Evolutionary conservation across 2,797 vertebrate species (phyloP).

Genomic region (Decapterus maruadsi): DNA sequence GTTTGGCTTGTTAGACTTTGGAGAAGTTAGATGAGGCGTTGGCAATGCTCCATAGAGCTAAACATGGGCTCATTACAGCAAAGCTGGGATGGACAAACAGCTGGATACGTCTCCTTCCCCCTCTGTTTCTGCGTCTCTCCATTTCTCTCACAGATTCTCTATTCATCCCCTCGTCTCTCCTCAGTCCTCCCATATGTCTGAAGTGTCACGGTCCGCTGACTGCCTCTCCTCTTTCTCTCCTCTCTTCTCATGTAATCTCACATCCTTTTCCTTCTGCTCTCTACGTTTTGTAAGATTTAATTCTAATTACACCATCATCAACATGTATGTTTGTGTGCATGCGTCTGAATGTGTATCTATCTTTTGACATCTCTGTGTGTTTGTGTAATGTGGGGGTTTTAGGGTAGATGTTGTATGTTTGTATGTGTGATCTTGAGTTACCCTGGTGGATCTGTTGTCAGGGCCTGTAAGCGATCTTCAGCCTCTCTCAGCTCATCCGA

Average conservation of each 20-base stretch:
- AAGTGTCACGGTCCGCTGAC: conserved; percentile 70
- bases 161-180: conserved; percentile 67
- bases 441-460: conserved; percentile 31
- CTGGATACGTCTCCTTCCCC: conserved; percentile 71
- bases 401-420: background rate
- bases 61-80: conserved; percentile 80
- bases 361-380: background rate
- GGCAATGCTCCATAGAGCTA: conserved; percentile 74
- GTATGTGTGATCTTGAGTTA: conserved; percentile 22
- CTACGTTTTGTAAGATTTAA: conserved; percentile 13
- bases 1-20: conserved; percentile 83
- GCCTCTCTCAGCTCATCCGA: background rate
- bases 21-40: conserved; percentile 82
- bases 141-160: conserved; percentile 56
- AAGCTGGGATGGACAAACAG: conserved; percentile 78
- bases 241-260: conserved; percentile 3
- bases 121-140: conserved; percentile 66
- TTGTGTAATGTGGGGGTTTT: background rate
- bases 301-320: background rate
- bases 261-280: conserved; percentile 9
- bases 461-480: conserved; percentile 36
- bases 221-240: conserved; percentile 22
- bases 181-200: conserved; percentile 71
- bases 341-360: background rate
- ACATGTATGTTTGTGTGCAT: conserved; percentile 10